Conservation (phyloP, 2,113 vertebrate species). For the Osmerus mordax region DNA sequence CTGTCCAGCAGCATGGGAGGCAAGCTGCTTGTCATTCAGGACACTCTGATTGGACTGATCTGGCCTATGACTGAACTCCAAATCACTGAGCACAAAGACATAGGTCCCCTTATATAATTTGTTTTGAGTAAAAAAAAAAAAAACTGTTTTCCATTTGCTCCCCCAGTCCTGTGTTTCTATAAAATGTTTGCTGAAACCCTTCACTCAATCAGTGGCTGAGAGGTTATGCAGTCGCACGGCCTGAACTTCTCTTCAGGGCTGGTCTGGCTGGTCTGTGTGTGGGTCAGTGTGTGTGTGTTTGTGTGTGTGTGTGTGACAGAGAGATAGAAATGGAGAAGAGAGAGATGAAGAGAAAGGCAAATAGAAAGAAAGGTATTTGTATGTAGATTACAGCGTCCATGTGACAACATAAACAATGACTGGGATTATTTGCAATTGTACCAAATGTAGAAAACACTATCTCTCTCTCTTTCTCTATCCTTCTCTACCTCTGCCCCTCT, state of each 20-base stretch:
- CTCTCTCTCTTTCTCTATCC: constrained; percentile 21
- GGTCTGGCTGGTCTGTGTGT: constrained; percentile 23
- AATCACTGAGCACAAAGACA: constrained; percentile 60
- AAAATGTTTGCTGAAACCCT: constrained; percentile 71
- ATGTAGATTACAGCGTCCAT: neutral
- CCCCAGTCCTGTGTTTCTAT: constrained; percentile 52
- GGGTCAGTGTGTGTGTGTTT: constrained; percentile 44
- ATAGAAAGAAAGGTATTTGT: neutral
- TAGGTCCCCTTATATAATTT: constrained; percentile 70
- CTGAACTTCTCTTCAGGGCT: constrained; percentile 32
- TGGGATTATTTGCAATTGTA: neutral
- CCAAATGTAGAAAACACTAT: constrained; percentile 32
- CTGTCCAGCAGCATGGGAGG: constrained; percentile 43
- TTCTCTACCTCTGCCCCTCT: constrained; percentile 19
- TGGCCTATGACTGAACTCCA: constrained; percentile 68
- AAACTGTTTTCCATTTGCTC: constrained; percentile 48
- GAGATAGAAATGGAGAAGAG: neutral
- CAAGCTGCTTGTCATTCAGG: constrained; percentile 67
- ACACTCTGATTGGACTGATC: constrained; percentile 65
- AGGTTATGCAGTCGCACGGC: constrained; percentile 48
- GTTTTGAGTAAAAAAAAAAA: too few species aligned
- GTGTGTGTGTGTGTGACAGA: constrained; percentile 6
- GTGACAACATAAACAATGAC: too few species aligned
- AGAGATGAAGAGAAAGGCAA: neutral
- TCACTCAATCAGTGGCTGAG: constrained; percentile 58